Base-by-base conservation (phyloP, 2,797 vertebrate genomes). In the Periophthalmus magnuspinnatus region DNA sequence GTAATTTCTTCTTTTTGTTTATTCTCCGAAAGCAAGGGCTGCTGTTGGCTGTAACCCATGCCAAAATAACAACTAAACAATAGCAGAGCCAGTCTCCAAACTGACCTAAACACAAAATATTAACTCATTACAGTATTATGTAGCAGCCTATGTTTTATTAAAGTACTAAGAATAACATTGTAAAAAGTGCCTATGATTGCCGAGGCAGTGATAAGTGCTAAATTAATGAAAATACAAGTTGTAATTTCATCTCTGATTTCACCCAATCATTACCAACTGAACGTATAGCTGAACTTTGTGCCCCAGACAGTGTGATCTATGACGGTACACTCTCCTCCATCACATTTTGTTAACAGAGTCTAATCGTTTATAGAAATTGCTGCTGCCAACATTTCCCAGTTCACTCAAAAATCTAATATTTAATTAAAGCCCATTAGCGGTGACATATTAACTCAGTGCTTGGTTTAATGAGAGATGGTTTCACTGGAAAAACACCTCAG, bases 341-440 rank as follows among this genome's bases (percentile, higher is more conserved):
- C 52, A 6, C 47, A 6, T 65, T 64, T 68, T 38, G 56, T 38
- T 58, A 65, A 74, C 22, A 19, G 32, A 28, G 60, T 52, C 22
- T 63, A 72, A 70, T 75, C 14, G 16, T 48, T 71, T 67, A 14
- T 71, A 82, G 82, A 67, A 85, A 81, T 70, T 19, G 3, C 74
- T 74, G 57, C 78, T 72, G n/a, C 50, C 24, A 73, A 50, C 63
- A 68, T 47, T 80, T 81, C 38, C 65, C 62, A 71, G 41, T 64
- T 75, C 63, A 70, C 74, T 86, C 60, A 75, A 68, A 71, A 24
- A 36, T 33, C 52, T 22, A 33, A 24, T 52, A 67, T 70, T 70
- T 72, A 78, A 81, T 83, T 72, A 75, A 24, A 67, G 33, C 61
- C 78, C 54, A 85, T 83, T 84, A 76, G 70, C 78, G 67, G 36